These are phyloP conservation scores for Tiliacea citrago DNA, from an alignment of 2,888 invertebrate species.

Conservation along the genomic window DNA sequence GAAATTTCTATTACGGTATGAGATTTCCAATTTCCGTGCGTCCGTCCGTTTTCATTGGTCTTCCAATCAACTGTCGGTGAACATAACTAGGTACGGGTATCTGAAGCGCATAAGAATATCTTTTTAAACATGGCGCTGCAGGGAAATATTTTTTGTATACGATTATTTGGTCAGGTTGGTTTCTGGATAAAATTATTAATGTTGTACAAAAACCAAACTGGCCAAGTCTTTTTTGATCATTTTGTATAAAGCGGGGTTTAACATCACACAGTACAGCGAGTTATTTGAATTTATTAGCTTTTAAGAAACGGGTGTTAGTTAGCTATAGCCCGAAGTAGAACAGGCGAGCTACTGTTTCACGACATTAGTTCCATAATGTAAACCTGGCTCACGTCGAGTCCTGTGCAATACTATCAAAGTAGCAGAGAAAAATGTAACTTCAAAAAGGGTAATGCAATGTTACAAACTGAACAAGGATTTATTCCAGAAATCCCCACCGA, in stretches of 20 bases:
- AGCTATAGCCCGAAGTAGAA: too few species aligned
- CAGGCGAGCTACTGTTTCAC: too few species aligned
- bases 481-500: too few species aligned
- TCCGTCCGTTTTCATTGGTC: conserved; percentile 60
- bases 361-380: too few species aligned
- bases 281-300: too few species aligned
- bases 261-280: too few species aligned
- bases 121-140: neutral
- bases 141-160: neutral
- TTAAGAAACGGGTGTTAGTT: too few species aligned
- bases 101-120: conserved; percentile 10
- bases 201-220: neutral
- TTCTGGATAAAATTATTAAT: neutral
- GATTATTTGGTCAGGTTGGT: neutral
- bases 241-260: too few species aligned
- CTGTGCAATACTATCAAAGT: too few species aligned
- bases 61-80: conserved; percentile 57
- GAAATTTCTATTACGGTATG: conserved; percentile 66
- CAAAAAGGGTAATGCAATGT: neutral
- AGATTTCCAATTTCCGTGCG: conserved; percentile 69
- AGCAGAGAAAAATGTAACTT: too few species aligned
- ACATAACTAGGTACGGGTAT: neutral
- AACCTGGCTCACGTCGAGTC: too few species aligned
- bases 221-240: neutral
- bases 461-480: neutral